Evolutionary conservation across 2,797 vertebrate genomes (phyloP).

Genomic region (Eleutherodactylus coqui): DNA sequence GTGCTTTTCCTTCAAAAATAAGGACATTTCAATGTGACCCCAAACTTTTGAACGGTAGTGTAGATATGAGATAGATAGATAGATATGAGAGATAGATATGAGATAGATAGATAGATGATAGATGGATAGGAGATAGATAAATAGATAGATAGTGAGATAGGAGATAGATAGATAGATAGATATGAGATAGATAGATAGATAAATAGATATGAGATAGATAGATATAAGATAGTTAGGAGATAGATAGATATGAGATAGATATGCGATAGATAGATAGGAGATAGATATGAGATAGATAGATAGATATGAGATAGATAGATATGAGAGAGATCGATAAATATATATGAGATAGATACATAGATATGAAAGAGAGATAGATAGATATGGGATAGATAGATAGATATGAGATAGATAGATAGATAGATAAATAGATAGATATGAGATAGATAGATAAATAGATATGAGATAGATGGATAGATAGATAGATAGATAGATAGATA

Average conservation of each 20-base stretch:
- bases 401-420: neutral
- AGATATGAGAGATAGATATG: neutral
- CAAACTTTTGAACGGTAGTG: too few relatives aligned
- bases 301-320: neutral
- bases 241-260: too few relatives aligned
- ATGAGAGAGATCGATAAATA: neutral
- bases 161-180: neutral
- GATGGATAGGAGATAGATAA: neutral
- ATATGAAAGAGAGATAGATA: constrained; percentile 19
- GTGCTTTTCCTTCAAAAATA: too few relatives aligned
- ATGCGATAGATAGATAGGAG: neutral
- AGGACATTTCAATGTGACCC: too few relatives aligned
- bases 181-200: neutral
- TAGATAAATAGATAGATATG: neutral
- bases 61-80: too few relatives aligned
- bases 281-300: constrained; percentile 22
- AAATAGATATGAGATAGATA: neutral
- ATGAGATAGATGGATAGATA: neutral
- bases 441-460: neutral
- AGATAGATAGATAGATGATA: neutral
- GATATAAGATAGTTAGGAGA: too few relatives aligned
- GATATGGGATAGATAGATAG: too few relatives aligned
- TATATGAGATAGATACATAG: neutral
- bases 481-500: too few relatives aligned
- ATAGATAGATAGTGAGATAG: neutral